Base-by-base conservation (phyloP, 2,113 vertebrate species). In the Ciconia stormi region DNA sequence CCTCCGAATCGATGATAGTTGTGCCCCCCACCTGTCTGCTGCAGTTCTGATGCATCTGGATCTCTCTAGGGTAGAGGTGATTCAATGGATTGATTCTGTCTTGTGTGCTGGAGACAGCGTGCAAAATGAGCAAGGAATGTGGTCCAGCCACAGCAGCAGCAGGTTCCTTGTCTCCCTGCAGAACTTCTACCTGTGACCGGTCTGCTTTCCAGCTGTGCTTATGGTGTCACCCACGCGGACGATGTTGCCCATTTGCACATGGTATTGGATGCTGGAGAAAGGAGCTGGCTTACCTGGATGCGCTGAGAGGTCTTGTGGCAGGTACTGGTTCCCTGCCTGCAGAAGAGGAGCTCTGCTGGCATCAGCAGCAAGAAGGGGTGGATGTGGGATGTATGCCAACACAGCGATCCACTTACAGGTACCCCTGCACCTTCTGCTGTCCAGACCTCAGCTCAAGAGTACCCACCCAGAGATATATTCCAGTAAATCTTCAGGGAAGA, bases 141-240 rank as follows among this genome's bases (percentile, higher is more conserved):
- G 36, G 29, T 52, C 20, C 6, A 9, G 27, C 27, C 10, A 11
- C 62, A 55, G 62, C 56, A 53, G 36, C 22, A 30, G 23, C 67
- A 72, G 17, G 26, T 23, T 74, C 62, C 67, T 55, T 25, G 27
- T 61, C 22, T 79, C 15, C 61, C 77, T 58, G 67, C 40, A 72
- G 63, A 87, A 38, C 56, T n/a, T 32, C 70, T 71, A 50, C n/a
- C 61, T 5, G 2, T 18, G 61, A 14, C n/a, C 26, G 16, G 44
- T 15, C 55, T 87, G 72, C 61, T 73, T 52, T 27, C 66, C 92
- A n/a, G 62, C 34, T 55, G 27, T 71, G 73, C 32, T 59, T 13
- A 2, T 7, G 32, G 25, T 27, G 55, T 61, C 76, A 40, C 16
- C 44, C 23, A 3, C 7, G 30, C 0, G 1, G 47, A 19, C 40